Conservation (phyloP, 2,888 invertebrate species). For the Platynereis dumerilii region DNA sequence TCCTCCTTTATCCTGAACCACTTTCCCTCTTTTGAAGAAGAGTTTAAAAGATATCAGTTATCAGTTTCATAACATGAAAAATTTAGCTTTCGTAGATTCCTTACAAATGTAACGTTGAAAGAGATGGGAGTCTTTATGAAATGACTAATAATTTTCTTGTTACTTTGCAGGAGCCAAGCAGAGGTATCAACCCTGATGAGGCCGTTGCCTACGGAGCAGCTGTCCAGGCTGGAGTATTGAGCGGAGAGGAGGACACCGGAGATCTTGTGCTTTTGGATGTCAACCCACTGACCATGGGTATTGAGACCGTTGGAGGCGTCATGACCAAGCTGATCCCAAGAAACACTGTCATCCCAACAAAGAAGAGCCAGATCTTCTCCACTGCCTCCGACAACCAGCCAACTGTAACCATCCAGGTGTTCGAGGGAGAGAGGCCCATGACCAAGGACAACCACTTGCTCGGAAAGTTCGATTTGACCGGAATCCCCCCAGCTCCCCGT, state of each 20-base stretch:
- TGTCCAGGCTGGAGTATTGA: conserved; percentile 97
- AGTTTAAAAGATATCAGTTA: no score
- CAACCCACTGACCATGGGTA: conserved; percentile 98
- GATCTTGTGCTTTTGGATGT: conserved; percentile 97
- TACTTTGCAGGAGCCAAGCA: conserved; percentile 84
- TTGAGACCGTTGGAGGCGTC: conserved; percentile 99
- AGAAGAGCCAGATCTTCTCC: conserved; percentile 99
- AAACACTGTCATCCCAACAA: conserved; percentile 98
- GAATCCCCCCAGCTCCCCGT: conserved; percentile 81
- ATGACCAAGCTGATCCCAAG: conserved; percentile 98
- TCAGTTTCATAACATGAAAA: no score
- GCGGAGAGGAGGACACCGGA: conserved; percentile 94
- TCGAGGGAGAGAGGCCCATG: conserved; percentile 99
- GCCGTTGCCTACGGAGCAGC: conserved; percentile 99
- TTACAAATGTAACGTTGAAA: no score
- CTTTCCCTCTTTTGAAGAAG: no score
- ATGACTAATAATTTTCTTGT: no score
- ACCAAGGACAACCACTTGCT: conserved; percentile 99
- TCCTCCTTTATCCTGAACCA: no score
- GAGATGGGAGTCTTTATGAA: no score
- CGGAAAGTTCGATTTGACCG: conserved; percentile 97
- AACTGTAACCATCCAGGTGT: conserved; percentile 95
- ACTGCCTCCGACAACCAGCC: conserved; percentile 99
- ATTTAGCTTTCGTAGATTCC: no score
- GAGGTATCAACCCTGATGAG: conserved; percentile 98